Evolutionary conservation across 2,797 vertebrate species (phyloP).

Genomic region (Leuciscus waleckii): DNA sequence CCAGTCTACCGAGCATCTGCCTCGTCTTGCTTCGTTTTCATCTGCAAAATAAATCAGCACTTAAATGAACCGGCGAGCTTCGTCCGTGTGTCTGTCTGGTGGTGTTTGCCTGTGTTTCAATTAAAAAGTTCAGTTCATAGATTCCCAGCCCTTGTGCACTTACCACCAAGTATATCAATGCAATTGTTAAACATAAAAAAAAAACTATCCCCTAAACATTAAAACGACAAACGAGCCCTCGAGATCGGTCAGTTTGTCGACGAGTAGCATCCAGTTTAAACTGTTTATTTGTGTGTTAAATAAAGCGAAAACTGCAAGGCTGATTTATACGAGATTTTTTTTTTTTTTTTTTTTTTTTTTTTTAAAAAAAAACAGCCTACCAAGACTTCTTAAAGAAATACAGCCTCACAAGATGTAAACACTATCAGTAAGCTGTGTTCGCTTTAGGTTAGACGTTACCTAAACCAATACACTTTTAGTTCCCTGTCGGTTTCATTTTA

Average conservation of each 20-base stretch:
- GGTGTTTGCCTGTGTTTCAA: neutral
- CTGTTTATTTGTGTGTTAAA: conserved; percentile 11
- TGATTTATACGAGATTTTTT: neutral
- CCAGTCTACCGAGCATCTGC: conserved; percentile 58
- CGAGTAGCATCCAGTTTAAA: neutral
- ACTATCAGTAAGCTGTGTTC: neutral
- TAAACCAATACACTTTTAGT: conserved; percentile 31
- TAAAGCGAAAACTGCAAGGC: conserved; percentile 38
- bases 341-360: neutral
- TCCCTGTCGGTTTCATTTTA: conserved; percentile 52
- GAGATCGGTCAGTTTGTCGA: neutral
- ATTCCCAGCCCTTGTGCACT: neutral
- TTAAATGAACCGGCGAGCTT: conserved; percentile 12
- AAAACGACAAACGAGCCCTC: neutral
- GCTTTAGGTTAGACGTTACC: neutral
- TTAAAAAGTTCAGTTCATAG: neutral
- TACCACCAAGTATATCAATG: neutral
- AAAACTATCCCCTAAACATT: neutral
- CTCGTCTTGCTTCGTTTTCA: conserved; percentile 67
- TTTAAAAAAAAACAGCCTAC: too few species aligned
- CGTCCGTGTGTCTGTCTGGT: neutral
- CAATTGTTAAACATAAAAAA: neutral
- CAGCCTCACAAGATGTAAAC: neutral
- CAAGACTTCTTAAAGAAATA: neutral
- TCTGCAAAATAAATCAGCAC: conserved; percentile 68